A percentile compares a stretch with the other conserved stretches of the same genome.
These are phyloP conservation scores for Daubentonia madagascariensis DNA, from an alignment of 2,113 vertebrate species.

Conservation along the genomic window DNA sequence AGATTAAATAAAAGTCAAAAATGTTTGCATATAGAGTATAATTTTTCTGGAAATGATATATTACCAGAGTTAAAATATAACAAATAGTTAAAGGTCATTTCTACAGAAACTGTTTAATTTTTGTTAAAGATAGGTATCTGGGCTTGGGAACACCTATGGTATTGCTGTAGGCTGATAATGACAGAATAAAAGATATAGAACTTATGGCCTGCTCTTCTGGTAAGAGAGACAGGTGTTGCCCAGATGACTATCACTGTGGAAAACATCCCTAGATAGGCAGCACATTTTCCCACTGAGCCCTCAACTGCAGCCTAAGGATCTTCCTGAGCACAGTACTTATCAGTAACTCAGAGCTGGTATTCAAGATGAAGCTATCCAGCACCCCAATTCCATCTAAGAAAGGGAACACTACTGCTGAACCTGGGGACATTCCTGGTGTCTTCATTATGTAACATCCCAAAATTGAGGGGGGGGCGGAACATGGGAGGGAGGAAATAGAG, in stretches of 20 bases:
- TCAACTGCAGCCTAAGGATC: background rate
- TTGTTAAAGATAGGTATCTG: background rate
- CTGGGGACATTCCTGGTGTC: too few species aligned
- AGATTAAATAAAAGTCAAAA: conserved; percentile 1
- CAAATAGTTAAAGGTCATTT: background rate
- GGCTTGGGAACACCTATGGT: background rate
- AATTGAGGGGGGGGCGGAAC: background rate
- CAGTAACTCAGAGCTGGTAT: background rate
- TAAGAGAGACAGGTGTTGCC: background rate
- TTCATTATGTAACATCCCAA: background rate
- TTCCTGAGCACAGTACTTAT: background rate
- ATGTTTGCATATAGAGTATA: background rate
- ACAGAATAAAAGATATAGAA: background rate
- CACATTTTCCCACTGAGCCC: background rate
- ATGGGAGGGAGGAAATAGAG: background rate
- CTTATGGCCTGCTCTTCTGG: background rate
- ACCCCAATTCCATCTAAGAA: background rate
- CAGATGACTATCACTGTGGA: background rate
- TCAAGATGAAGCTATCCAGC: background rate
- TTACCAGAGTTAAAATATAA: conserved; percentile 31
- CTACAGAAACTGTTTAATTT: background rate
- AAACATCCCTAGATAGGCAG: background rate
- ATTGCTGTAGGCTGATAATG: background rate
- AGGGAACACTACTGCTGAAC: background rate
- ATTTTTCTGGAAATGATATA: conserved; percentile 12